phyloP scores from a whole-genome alignment of 2,113 vertebrate genomes.

The Calyptomena viridis region DNA sequence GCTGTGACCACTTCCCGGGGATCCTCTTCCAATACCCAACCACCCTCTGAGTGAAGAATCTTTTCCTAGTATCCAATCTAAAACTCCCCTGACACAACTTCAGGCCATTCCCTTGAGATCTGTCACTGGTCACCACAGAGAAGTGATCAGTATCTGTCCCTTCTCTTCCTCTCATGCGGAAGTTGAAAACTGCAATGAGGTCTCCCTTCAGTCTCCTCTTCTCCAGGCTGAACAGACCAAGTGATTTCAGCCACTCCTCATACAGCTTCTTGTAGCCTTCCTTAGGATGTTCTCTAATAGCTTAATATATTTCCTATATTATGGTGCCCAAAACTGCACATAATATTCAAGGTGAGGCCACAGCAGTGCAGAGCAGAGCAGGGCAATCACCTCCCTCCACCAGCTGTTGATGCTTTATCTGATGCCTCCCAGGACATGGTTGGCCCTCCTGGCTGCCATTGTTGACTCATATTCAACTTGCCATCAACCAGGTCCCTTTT shows the following conservation, averaged over 20 bases:
- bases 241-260: neutral
- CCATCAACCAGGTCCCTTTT: neutral
- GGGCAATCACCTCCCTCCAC: neutral
- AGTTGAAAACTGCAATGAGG: neutral
- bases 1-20: neutral
- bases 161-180: neutral
- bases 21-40: too few relatives aligned
- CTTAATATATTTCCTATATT: neutral
- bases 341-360: neutral
- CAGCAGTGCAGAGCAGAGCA: neutral
- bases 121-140: neutral
- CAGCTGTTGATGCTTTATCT: neutral
- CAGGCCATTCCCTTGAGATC: neutral
- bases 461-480: neutral
- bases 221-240: neutral
- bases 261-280: neutral
- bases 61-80: neutral
- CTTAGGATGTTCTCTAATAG: neutral
- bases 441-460: neutral
- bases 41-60: neutral
- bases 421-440: neutral
- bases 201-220: neutral
- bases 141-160: neutral
- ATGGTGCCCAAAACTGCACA: neutral
- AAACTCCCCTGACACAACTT: neutral